Percentiles rank a stretch among this genome's conserved stretches.
These are phyloP conservation scores for Equus przewalskii DNA, from an alignment of 2,113 vertebrate species.

Conservation along the genomic window DNA sequence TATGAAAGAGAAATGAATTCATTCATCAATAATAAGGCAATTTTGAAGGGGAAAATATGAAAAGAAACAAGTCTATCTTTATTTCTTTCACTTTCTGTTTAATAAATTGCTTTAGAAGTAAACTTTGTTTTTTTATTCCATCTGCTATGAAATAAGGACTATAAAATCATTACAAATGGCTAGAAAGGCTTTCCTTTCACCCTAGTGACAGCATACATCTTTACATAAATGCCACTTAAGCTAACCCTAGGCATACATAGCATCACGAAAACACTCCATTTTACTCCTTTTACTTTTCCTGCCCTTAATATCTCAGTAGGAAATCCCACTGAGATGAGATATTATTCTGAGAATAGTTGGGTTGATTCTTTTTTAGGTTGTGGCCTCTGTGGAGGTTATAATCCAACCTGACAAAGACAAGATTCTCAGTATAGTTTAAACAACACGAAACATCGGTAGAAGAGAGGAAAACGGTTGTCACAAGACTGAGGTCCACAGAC, in stretches of 20 bases:
- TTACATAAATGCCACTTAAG: not conserved
- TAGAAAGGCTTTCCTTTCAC: conserved; percentile 55
- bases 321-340: not conserved
- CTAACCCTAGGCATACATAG: not conserved
- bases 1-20: conserved; percentile 70
- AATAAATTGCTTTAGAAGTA: conserved; percentile 61
- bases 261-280: not conserved
- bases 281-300: conserved; percentile 47
- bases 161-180: conserved; percentile 48
- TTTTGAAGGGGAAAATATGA: conserved; percentile 53
- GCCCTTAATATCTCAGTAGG: conserved; percentile 4
- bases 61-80: conserved; percentile 41
- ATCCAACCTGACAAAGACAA: conserved; percentile 28
- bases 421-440: conserved; percentile 27
- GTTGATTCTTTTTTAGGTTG: not conserved
- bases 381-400: conserved; percentile 30
- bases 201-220: not conserved
- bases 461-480: not conserved
- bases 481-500: not conserved
- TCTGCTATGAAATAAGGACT: conserved; percentile 8
- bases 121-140: conserved; percentile 59
- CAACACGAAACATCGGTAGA: conserved; percentile 33
- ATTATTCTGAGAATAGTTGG: conserved; percentile 22
- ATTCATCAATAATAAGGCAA: conserved; percentile 55
- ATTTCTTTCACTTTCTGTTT: conserved; percentile 68